Evolutionary conservation across 2,113 vertebrate species (phyloP).

Genomic region (Datnioides undecimradiatus): DNA sequence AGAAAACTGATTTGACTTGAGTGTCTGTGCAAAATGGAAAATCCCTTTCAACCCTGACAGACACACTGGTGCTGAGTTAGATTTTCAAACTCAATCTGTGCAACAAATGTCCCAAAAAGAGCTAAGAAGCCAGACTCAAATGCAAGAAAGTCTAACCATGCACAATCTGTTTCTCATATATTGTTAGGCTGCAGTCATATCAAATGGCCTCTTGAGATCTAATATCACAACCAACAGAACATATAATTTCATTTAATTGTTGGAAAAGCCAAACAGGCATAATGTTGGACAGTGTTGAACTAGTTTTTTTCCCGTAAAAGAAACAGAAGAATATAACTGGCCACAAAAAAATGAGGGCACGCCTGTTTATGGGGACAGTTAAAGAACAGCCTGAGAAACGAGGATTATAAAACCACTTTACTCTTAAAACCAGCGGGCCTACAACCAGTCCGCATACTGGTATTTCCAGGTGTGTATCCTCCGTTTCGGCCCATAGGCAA

Average conservation of each 20-base stretch:
- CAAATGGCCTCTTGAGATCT: background rate
- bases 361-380: background rate
- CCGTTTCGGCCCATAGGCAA: conserved; percentile 25
- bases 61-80: background rate
- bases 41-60: background rate
- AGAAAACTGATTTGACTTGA: background rate
- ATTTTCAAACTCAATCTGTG: background rate
- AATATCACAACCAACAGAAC: background rate
- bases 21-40: background rate
- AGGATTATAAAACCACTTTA: background rate
- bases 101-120: background rate
- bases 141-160: background rate
- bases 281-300: background rate
- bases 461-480: background rate
- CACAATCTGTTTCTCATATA: background rate
- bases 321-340: background rate
- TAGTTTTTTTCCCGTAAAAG: background rate
- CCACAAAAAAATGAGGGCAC: background rate
- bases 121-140: background rate
- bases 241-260: background rate
- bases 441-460: background rate
- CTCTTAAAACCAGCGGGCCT: background rate
- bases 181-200: background rate
- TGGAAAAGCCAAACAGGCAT: background rate
- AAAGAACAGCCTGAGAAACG: background rate